Evolutionary conservation across 2,888 invertebrate species (phyloP).

Genomic region (Drosophila antonietae): DNA sequence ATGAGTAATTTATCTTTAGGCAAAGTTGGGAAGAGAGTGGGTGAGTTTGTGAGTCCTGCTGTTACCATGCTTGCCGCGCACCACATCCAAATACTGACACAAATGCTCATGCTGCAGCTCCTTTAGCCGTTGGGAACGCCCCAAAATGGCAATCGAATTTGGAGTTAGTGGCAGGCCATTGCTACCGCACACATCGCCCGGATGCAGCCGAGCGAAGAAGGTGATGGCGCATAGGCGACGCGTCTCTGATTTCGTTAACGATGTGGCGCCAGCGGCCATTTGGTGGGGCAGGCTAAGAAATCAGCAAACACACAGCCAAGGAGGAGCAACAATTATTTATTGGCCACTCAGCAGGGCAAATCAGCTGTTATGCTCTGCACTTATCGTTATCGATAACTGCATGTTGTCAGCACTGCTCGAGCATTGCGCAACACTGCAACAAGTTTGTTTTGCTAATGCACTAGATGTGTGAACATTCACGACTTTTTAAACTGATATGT

Average conservation of each 20-base stretch:
- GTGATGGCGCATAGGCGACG: constrained; percentile 91
- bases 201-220: constrained; percentile 95
- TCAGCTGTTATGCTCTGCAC: constrained; percentile 32
- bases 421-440: constrained; percentile 45
- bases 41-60: neutral
- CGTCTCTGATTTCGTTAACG: constrained; percentile 45
- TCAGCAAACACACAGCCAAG: constrained; percentile 20
- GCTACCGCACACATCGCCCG: constrained; percentile 95
- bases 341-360: constrained; percentile 23
- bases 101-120: constrained; percentile 92
- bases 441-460: constrained; percentile 38
- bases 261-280: constrained; percentile 49
- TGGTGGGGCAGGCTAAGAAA: constrained; percentile 29
- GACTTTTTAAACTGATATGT: constrained; percentile 6
- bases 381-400: constrained; percentile 34
- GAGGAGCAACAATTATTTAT: constrained; percentile 64
- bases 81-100: constrained; percentile 95
- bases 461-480: neutral
- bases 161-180: constrained; percentile 98
- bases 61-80: constrained; percentile 96
- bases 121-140: constrained; percentile 93
- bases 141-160: constrained; percentile 97
- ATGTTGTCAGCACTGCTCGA: constrained; percentile 25
- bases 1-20: neutral
- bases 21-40: too few relatives aligned